Conservation (phyloP, 1,140 invertebrate species). For the Rhizoglyphus robini region DNA sequence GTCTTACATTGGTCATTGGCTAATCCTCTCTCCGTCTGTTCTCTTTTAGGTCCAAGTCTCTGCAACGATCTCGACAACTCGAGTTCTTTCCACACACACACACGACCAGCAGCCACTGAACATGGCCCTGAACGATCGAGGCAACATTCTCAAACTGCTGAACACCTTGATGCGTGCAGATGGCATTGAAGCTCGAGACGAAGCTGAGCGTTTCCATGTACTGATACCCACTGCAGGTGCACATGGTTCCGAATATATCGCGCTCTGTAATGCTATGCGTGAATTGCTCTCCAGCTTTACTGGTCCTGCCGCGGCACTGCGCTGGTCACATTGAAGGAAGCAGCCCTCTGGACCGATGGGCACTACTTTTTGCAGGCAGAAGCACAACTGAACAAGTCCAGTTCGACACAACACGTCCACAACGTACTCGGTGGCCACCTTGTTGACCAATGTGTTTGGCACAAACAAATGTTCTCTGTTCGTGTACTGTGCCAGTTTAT, state of each 20-base stretch:
- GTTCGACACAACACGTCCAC: too few relatives aligned
- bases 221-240: conserved; percentile 69
- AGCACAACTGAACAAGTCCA: too few relatives aligned
- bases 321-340: conserved; percentile 58
- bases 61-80: conserved; percentile 7
- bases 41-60: not conserved
- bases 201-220: conserved; percentile 45
- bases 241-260: conserved; percentile 83
- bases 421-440: too few relatives aligned
- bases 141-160: conserved; percentile 37
- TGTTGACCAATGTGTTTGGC: too few relatives aligned
- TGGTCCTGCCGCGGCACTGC: conserved; percentile 73
- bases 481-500: too few relatives aligned
- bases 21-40: too few relatives aligned
- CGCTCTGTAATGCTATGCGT: conserved; percentile 60
- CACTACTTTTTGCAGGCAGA: too few relatives aligned
- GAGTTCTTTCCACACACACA: not conserved
- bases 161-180: conserved; percentile 44
- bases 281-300: conserved; percentile 74
- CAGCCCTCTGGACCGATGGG: conserved; percentile 89
- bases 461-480: too few relatives aligned
- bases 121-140: conserved; percentile 31
- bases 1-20: too few relatives aligned
- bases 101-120: conserved; percentile 25
- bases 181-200: conserved; percentile 30